phyloP scores from a whole-genome alignment of 2,888 invertebrate genomes.

The Zygaena filipendulae region DNA sequence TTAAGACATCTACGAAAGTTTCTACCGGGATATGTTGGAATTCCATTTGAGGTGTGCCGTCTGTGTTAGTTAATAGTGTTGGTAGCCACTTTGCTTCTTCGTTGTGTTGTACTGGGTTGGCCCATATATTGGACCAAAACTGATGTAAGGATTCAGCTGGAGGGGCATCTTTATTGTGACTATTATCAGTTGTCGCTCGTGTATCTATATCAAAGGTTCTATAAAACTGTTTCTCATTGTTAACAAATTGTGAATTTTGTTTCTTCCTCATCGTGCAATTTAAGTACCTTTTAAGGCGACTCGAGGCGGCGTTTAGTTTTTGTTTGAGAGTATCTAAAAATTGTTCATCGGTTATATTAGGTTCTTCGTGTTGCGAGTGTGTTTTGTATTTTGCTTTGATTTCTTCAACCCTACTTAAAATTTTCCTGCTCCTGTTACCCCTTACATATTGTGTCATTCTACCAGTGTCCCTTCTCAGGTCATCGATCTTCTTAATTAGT shows the following conservation, averaged over 20 bases:
- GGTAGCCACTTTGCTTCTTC: constrained; percentile 12
- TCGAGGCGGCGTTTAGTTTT: constrained; percentile 5
- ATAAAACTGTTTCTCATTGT: constrained; percentile 13
- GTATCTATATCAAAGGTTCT: constrained; percentile 1
- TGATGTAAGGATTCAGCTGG: constrained; percentile 4
- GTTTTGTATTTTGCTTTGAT: constrained; percentile 6
- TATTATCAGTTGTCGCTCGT: neutral
- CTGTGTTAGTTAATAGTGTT: constrained; percentile 1
- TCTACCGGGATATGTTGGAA: constrained; percentile 10
- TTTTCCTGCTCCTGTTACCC: constrained; percentile 7
- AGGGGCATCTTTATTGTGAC: too few species aligned
- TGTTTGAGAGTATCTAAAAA: constrained; percentile 12
- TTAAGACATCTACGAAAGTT: constrained; percentile 7
- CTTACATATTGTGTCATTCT: constrained; percentile 8
- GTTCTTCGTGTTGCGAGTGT: constrained; percentile 8
- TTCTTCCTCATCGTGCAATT: constrained; percentile 10
- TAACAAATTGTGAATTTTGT: constrained; percentile 12
- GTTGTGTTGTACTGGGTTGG: constrained; percentile 11
- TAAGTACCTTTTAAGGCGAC: constrained; percentile 10
- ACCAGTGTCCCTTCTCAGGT: constrained; percentile 12
- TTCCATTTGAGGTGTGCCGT: too few species aligned
- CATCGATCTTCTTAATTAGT: constrained; percentile 9
- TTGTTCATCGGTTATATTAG: constrained; percentile 3
- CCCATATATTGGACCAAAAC: constrained; percentile 11
- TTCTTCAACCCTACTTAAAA: constrained; percentile 2